These are phyloP conservation scores for Tyrannus savana DNA, from an alignment of 2,113 vertebrate species.

Conservation along the genomic window DNA sequence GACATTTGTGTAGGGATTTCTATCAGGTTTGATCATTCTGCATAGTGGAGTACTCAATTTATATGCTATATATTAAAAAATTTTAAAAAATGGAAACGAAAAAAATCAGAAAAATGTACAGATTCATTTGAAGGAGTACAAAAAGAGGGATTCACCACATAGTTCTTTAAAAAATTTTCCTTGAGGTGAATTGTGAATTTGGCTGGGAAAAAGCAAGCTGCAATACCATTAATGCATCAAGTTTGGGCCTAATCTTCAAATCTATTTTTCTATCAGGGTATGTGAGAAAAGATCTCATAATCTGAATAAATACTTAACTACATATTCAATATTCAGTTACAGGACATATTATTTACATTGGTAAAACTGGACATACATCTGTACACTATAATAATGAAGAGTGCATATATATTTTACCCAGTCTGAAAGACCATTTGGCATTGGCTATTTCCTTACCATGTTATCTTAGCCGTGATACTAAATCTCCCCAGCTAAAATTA, in stretches of 20 bases:
- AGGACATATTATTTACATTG: neutral
- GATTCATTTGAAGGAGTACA: neutral
- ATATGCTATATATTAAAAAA: neutral
- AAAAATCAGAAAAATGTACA: neutral
- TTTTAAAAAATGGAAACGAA: neutral
- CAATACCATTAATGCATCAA: neutral
- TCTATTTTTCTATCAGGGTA: neutral
- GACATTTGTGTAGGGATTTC: neutral
- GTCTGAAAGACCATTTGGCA: neutral
- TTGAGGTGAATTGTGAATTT: neutral
- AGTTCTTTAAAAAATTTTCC: neutral
- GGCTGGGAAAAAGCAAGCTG: neutral
- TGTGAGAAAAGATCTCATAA: neutral
- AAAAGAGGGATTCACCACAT: neutral
- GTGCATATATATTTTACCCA: rapidly evolving
- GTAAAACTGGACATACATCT: neutral
- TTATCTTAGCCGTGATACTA: neutral
- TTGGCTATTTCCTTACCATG: neutral
- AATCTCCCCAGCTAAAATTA: neutral
- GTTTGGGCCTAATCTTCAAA: neutral
- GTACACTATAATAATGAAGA: neutral
- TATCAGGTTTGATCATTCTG: neutral
- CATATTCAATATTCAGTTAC: neutral
- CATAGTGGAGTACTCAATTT: neutral
- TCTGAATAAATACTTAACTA: neutral